These are phyloP conservation scores for Gyrodactylus salaris DNA, from an alignment of 1,140 invertebrate genomes.

Conservation along the genomic window DNA sequence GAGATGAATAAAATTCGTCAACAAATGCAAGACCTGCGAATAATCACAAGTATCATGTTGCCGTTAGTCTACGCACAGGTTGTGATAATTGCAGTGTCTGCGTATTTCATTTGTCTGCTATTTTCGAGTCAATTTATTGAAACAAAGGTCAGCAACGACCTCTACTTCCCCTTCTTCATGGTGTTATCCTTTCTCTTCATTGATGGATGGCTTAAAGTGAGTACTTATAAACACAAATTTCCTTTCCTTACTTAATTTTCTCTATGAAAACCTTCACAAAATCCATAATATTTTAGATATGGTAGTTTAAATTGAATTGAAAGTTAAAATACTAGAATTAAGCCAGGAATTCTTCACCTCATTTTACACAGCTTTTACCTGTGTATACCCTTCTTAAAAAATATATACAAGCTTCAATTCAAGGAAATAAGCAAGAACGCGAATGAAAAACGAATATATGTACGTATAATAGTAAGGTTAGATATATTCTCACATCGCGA, in stretches of 20 bases:
- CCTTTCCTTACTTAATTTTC: background rate
- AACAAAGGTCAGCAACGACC: background rate
- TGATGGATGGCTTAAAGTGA: conserved; percentile 1
- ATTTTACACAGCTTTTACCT: too few species aligned
- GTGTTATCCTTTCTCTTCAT: conserved; percentile 2
- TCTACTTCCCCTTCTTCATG: conserved; percentile 1
- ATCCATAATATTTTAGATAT: too few species aligned
- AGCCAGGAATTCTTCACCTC: too few species aligned
- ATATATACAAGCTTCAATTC: too few species aligned
- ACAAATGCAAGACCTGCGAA: conserved; percentile 5
- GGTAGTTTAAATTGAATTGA: too few species aligned
- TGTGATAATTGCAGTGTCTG: conserved; percentile 4
- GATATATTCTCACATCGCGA: too few species aligned
- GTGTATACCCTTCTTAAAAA: too few species aligned
- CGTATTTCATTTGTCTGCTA: conserved; percentile 4
- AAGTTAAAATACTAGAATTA: too few species aligned
- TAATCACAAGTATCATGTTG: conserved; percentile 1
- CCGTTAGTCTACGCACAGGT: conserved; percentile 7
- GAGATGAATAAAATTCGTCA: conserved; percentile 3
- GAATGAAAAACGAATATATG: too few species aligned
- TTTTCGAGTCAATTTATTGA: conserved; percentile 5
- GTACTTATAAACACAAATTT: background rate
- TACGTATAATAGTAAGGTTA: too few species aligned
- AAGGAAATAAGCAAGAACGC: too few species aligned
- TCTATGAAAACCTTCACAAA: too few species aligned